Percentiles rank a stretch among this genome's conserved stretches.
phyloP scores from a whole-genome alignment of 1,140 invertebrate species.

The Chironomus tepperi region DNA sequence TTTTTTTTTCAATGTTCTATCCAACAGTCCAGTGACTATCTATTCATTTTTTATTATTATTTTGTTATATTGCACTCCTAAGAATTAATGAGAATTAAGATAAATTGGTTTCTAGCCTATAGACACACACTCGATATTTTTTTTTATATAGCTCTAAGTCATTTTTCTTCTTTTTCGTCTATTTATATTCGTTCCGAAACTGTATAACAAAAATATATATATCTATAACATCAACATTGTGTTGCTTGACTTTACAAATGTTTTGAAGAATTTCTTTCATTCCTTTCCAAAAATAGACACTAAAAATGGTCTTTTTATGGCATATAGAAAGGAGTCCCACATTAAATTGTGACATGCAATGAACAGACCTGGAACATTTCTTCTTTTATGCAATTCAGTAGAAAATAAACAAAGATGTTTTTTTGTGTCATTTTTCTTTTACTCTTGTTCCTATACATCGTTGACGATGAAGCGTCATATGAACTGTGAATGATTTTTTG shows the following conservation, averaged over 20 bases:
- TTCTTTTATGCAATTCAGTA: conserved; percentile 9
- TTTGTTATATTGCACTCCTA: conserved; percentile 8
- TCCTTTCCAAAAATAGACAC: neutral
- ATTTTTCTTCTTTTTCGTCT: neutral
- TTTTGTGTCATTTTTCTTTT: neutral
- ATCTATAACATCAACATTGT: neutral
- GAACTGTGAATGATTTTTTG: no score
- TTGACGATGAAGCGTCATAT: no score
- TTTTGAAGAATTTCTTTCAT: neutral
- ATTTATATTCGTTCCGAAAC: neutral
- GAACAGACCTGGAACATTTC: conserved; percentile 1
- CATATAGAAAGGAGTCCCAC: neutral
- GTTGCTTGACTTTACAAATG: neutral
- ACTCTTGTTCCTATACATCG: neutral
- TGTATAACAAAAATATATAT: no score
- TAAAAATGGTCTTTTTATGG: neutral
- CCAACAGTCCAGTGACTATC: neutral
- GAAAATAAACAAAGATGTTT: conserved; percentile 14
- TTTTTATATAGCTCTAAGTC: neutral
- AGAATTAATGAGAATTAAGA: conserved; percentile 14
- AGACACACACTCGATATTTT: neutral
- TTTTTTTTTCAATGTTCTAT: no score
- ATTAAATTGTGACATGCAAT: neutral
- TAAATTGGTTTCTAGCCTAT: neutral
- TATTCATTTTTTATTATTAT: neutral